phyloP scores from a whole-genome alignment of 2,888 invertebrate genomes.

The Mesorhabditis sp. region DNA sequence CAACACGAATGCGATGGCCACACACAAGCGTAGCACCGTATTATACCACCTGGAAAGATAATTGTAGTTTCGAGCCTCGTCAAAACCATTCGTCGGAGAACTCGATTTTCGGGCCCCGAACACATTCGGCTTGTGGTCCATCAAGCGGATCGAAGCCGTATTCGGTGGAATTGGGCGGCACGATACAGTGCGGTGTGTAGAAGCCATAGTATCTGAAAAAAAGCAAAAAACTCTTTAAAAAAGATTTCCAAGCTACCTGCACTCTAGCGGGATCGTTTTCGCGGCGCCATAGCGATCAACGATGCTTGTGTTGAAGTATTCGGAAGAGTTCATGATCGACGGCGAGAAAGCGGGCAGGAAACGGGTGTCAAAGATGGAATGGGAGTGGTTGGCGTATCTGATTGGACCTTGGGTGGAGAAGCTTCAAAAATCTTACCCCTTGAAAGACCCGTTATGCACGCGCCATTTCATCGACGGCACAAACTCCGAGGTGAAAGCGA shows the following conservation, averaged over 20 bases:
- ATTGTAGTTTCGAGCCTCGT: background rate
- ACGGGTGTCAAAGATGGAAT: background rate
- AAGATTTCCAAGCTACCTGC: background rate
- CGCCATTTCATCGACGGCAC: constrained; percentile 1
- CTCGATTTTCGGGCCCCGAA: background rate
- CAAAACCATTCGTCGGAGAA: background rate
- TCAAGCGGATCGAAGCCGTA: background rate
- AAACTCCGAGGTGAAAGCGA: constrained; percentile 1
- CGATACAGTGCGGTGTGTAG: constrained; percentile 4
- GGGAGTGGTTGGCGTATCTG: background rate
- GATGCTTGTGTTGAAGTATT: background rate
- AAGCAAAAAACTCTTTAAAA: background rate
- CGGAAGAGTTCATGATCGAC: background rate
- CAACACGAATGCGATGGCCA: background rate
- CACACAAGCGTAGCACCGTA: background rate
- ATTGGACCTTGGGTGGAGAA: background rate
- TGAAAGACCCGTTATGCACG: background rate
- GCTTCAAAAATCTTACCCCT: background rate
- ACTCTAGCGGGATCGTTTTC: background rate
- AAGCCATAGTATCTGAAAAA: constrained; percentile 1
- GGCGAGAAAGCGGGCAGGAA: background rate
- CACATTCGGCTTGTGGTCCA: background rate
- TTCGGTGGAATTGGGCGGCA: background rate
- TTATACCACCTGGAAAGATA: background rate
- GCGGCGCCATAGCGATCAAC: background rate